Evolutionary conservation across 2,888 invertebrate genomes (phyloP).

Genomic region (Exocentrus adspersus): DNA sequence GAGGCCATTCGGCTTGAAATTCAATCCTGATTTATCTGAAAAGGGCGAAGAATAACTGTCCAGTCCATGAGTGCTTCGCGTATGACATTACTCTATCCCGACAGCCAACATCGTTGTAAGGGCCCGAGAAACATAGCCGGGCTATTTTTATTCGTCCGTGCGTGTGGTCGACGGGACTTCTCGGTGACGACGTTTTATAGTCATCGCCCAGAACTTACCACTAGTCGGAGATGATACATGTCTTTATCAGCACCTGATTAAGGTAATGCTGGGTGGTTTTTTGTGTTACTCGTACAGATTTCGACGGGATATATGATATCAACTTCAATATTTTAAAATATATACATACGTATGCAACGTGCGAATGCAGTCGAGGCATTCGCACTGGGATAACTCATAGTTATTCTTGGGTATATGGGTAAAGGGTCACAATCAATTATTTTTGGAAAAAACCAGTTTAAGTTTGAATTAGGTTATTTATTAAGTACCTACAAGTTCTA

Average conservation of each 20-base stretch:
- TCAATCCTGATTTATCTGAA: slow-evolving; percentile 49
- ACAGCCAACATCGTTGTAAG: slow-evolving; percentile 57
- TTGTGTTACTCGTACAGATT: neutral
- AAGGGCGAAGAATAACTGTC: slow-evolving; percentile 35
- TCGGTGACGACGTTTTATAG: slow-evolving; percentile 49
- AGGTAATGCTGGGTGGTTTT: neutral
- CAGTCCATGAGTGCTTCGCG: slow-evolving; percentile 42
- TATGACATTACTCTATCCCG: slow-evolving; percentile 57
- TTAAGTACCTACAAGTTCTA: too few species aligned
- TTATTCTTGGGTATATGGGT: too few species aligned
- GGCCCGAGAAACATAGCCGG: slow-evolving; percentile 50
- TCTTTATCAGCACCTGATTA: slow-evolving; percentile 12
- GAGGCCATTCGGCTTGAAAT: slow-evolving; percentile 45
- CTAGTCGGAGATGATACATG: slow-evolving; percentile 16
- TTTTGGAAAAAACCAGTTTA: too few species aligned
- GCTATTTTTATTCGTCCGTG: slow-evolving; percentile 56
- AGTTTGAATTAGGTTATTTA: too few species aligned
- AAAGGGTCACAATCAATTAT: too few species aligned
- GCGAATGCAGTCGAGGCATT: too few species aligned
- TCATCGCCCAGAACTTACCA: slow-evolving; percentile 3
- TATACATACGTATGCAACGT: too few species aligned
- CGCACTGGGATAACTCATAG: too few species aligned
- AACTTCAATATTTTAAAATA: too few species aligned
- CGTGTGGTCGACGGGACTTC: slow-evolving; percentile 52
- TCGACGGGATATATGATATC: neutral